A percentile compares a stretch with the other conserved stretches of the same genome.
Conservation (phyloP, 2,113 vertebrate species). For the Semicossyphus pulcher region DNA sequence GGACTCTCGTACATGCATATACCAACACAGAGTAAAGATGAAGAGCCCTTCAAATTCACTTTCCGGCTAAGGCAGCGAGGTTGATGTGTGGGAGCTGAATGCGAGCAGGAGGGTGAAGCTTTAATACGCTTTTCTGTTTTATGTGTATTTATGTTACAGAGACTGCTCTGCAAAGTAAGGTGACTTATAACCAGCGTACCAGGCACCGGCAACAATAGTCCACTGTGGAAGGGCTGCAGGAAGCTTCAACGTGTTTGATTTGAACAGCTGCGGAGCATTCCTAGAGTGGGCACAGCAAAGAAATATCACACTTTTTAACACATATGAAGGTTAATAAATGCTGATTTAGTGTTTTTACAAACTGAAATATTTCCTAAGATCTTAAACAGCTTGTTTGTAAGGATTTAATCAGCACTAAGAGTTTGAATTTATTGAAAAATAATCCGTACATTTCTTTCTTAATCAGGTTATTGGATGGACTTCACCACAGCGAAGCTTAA, state of each 20-base stretch:
- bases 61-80: constrained; percentile 37
- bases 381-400: constrained; percentile 1
- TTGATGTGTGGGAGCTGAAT: constrained; percentile 58
- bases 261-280: not conserved
- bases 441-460: not conserved
- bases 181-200: constrained; percentile 11
- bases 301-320: not conserved
- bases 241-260: not conserved
- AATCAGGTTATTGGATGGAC: constrained; percentile 28
- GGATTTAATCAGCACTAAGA: constrained; percentile 21
- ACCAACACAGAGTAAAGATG: constrained; percentile 54
- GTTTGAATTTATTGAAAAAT: constrained; percentile 20
- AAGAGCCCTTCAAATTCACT: constrained; percentile 69
- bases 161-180: constrained; percentile 18
- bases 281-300: not conserved
- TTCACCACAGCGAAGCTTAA: constrained; percentile 36
- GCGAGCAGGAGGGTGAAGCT: constrained; percentile 2
- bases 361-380: not conserved
- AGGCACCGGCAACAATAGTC: not conserved
- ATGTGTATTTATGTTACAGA: constrained; percentile 38
- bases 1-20: constrained; percentile 51
- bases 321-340: not conserved
- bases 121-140: constrained; percentile 33
- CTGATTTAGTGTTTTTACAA: not conserved
- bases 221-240: not conserved